Evolutionary conservation across 2,797 vertebrate species (phyloP).

Genomic region (Crenuchus spilurus): DNA sequence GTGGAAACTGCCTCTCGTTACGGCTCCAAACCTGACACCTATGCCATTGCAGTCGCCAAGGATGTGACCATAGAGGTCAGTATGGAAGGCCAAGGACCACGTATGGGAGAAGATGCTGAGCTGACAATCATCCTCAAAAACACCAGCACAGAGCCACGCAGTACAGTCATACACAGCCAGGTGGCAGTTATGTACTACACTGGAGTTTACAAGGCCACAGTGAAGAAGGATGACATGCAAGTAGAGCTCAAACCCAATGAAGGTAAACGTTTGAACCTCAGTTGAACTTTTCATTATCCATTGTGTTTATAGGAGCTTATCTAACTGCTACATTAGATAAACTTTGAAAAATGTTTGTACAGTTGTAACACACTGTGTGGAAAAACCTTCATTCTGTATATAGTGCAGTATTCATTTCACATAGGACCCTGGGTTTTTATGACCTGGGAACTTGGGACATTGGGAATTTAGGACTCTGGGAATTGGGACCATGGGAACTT

Average conservation of each 20-base stretch:
- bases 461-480: too few species aligned
- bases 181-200: slow-evolving; percentile 47
- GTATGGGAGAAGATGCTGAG: slow-evolving; percentile 34
- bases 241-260: slow-evolving; percentile 35
- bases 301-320: too few species aligned
- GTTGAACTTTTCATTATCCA: too few species aligned
- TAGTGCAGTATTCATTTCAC: too few species aligned
- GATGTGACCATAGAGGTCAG: slow-evolving; percentile 79
- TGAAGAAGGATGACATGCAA: slow-evolving; percentile 39
- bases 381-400: too few species aligned
- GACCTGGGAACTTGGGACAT: too few species aligned
- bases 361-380: too few species aligned
- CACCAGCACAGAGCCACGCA: slow-evolving; percentile 17
- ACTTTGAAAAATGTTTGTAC: too few species aligned
- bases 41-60: slow-evolving; percentile 67
- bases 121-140: slow-evolving; percentile 43
- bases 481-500: too few species aligned
- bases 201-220: slow-evolving; percentile 21
- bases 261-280: slow-evolving; percentile 11
- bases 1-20: slow-evolving; percentile 87
- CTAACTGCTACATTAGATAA: too few species aligned
- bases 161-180: slow-evolving; percentile 19
- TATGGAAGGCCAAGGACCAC: slow-evolving; percentile 19
- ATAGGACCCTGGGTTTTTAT: too few species aligned
- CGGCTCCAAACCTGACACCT: slow-evolving; percentile 82